Base-by-base conservation (phyloP, 2,888 invertebrate genomes). In the Pollenia angustigena region DNA sequence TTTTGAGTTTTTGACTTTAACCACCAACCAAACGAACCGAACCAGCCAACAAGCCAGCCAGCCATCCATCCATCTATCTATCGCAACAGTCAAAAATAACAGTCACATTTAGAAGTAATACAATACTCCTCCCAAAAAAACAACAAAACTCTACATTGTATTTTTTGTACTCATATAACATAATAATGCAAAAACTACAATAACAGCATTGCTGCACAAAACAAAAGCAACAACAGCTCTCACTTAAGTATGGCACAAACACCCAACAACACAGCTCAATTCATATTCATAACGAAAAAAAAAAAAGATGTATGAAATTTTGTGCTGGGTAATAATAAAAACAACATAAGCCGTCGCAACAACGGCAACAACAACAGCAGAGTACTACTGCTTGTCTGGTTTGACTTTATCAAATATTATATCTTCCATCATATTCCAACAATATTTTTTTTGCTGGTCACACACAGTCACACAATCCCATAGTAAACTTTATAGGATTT, bases 351-450 rank as follows among this genome's bases (percentile, higher is more conserved):
- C 48, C 11, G 54, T 42, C 40, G 48, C 79, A 71, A 60, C 32
- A 40, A 44, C 52, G 71, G 54, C 44, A 46, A 23, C 14, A 16
- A 74, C 16, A 52, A 74, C 40, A 58, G 11, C 10, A 46, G 16
- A 54, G 42, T n/a, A 18, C 8, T 74, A 50, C 69, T 72, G 62
- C 80, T 62, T 52, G 48, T 78, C 71, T 85, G 72, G 75, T 74
- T 76, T 83, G 85, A 85, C 87, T 85, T 85, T 76, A 76, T 81
- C 89, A 89, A 89, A 76, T 89, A 90, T 91, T 89, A 91, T 90
- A 91, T 91, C 91, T 91, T 90, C 91, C 90, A 91, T 92, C 92
- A 92, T 91, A 91, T 90, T 90, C 90, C 82, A 89, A 89, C 90
- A 89, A 88, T 71, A 50, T 14, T 50, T 71, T 71, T 40, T 50